Evolutionary conservation across 2,113 vertebrate species (phyloP).

Genomic region (Bothrops jararaca): DNA sequence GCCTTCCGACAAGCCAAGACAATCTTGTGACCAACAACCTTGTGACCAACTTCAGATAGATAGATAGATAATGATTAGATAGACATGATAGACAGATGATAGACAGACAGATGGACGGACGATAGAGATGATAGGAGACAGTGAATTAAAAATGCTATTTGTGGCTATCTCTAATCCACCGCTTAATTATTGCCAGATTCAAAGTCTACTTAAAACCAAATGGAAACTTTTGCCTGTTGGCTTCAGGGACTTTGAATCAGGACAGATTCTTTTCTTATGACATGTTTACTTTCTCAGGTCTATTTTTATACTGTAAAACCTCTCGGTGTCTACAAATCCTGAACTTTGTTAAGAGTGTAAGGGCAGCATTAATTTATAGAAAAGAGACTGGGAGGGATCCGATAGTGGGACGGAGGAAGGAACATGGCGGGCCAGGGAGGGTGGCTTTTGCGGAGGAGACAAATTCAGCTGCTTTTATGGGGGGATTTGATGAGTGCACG

Average conservation of each 20-base stretch:
- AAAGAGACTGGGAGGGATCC: slow-evolving; percentile 6
- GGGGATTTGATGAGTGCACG: background rate
- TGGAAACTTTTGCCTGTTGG: background rate
- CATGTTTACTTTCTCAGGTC: slow-evolving; percentile 24
- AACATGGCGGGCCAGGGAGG: background rate
- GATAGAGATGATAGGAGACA: background rate
- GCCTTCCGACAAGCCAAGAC: too few species aligned
- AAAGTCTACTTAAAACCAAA: background rate
- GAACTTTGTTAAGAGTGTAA: slow-evolving; percentile 22
- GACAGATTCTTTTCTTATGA: slow-evolving; percentile 37
- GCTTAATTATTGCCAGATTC: background rate
- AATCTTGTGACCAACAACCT: too few species aligned
- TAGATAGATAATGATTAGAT: too few species aligned
- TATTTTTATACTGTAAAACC: slow-evolving; percentile 40
- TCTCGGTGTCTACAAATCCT: slow-evolving; percentile 32
- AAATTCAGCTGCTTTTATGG: slow-evolving; percentile 22
- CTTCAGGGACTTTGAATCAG: slow-evolving; percentile 26
- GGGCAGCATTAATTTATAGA: slow-evolving; percentile 14
- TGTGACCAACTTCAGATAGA: too few species aligned
- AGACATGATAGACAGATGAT: too few species aligned
- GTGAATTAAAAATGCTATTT: background rate
- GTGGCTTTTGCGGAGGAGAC: slow-evolving; percentile 14
- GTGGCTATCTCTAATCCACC: slow-evolving; percentile 5
- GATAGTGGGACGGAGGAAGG: slow-evolving; percentile 26
- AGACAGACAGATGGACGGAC: too few species aligned